Evolutionary conservation across 2,797 vertebrate genomes (phyloP).

Genomic region (Cheirogaleus major): DNA sequence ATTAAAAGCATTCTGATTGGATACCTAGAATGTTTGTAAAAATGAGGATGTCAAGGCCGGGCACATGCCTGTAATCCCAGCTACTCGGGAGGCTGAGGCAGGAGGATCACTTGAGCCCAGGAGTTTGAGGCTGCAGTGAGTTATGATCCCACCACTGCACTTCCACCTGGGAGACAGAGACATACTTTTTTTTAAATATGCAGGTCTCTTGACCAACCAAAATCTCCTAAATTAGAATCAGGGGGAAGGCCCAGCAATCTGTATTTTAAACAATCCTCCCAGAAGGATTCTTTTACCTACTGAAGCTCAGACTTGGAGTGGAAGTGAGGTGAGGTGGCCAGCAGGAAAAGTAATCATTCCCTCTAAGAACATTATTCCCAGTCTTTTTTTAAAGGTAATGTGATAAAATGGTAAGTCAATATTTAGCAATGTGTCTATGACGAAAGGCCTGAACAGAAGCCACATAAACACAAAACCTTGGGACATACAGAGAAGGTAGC

Average conservation of each 20-base stretch:
- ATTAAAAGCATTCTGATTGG: background rate
- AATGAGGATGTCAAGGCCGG: background rate
- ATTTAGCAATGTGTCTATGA: background rate
- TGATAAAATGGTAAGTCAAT: background rate
- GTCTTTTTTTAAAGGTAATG: background rate
- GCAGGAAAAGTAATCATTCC: background rate
- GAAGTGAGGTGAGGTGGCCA: background rate
- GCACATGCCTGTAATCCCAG: too few species aligned
- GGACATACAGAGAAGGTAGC: background rate
- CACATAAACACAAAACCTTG: background rate
- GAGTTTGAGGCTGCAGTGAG: too few species aligned
- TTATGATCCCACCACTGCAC: too few species aligned
- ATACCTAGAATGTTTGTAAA: background rate
- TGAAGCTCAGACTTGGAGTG: background rate
- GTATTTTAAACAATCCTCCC: background rate
- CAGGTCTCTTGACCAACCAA: background rate
- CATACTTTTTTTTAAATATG: background rate
- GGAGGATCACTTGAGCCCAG: too few species aligned
- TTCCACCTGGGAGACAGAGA: too few species aligned
- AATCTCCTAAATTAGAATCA: background rate
- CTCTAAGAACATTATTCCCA: background rate
- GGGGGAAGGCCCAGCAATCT: background rate
- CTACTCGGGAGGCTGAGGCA: too few species aligned
- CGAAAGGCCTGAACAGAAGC: background rate
- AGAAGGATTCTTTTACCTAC: background rate